Base-by-base conservation (phyloP, 2,113 vertebrate species). In the Psettodes erumei region DNA sequence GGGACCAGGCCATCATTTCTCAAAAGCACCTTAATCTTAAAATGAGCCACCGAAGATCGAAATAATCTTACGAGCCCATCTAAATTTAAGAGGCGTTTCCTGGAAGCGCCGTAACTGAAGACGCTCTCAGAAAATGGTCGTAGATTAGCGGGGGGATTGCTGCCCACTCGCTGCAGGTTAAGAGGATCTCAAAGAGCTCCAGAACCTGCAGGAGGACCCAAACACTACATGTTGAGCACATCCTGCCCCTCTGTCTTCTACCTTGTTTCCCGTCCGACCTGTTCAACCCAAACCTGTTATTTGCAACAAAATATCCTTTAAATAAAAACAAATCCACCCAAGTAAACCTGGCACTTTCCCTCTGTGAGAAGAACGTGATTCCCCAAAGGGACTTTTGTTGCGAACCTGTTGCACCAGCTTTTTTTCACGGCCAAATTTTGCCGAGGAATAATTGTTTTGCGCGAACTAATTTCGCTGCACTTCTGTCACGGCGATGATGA, bases 401-500 rank as follows among this genome's bases (percentile, higher is more conserved):
- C 23, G 12, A 15, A 15, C 28, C 16, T 53, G 23, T 28, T 3
- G 23, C 25, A 53, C 50, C 1, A 8, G n/a, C 23, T 16, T 53
- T 28, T 53, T 28, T 23, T n/a, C n/a, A 10, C 15, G 4, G n/a
- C 1, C n/a, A 10, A 47, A 12, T 2, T 43, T 43, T 23, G 6
- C 19, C 7, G 1, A 50, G 10, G n/a, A 33, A 48, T 64, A 23
- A 33, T 19, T 16, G 21, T 65, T 65, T 48, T 3, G 21, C 28
- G 33, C 21, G 33, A 6, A 64, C 6, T 9, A 28, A 21, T 43
- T 9, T 38, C 2, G 7, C 18, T 32, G 19, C 10, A 7, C 33
- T 30, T 43, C 35, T 21, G 27, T 45, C 42, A 37, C 15, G 74
- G 40, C 60, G 21, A 30, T 62, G 50, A 72, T 59, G 2, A 66